These are phyloP conservation scores for Sesamia inferens DNA, from an alignment of 2,888 invertebrate species.

Conservation along the genomic window DNA sequence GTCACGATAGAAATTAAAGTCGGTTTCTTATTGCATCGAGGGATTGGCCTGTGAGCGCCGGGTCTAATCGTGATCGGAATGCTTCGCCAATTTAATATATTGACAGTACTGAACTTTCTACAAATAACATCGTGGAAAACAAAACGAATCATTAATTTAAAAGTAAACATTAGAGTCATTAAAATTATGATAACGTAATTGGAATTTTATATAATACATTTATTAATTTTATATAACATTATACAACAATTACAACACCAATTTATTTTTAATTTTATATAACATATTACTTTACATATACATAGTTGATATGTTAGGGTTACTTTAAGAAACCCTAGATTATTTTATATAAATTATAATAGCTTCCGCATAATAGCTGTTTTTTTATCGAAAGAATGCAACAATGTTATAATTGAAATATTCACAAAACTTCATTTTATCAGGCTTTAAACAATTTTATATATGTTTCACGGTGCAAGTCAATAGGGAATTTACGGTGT, in stretches of 20 bases:
- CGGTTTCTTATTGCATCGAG: slow-evolving; percentile 74
- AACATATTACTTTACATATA: too few species aligned
- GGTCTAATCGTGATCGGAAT: slow-evolving; percentile 78
- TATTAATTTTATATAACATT: too few species aligned
- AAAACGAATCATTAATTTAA: slow-evolving; percentile 62
- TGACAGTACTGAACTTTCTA: slow-evolving; percentile 72
- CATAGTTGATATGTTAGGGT: neutral
- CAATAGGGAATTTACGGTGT: slow-evolving; percentile 68
- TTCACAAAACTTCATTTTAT: slow-evolving; percentile 51
- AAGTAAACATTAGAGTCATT: slow-evolving; percentile 36
- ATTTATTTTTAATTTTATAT: too few species aligned
- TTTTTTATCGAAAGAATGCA: slow-evolving; percentile 20
- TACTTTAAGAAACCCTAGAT: neutral
- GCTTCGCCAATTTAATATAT: slow-evolving; percentile 77
- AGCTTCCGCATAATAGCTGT: too few species aligned
- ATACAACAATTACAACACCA: too few species aligned
- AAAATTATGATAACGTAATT: slow-evolving; percentile 32
- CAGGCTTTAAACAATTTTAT: slow-evolving; percentile 59
- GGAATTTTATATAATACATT: neutral
- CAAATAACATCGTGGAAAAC: slow-evolving; percentile 67
- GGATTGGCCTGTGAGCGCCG: slow-evolving; percentile 66
- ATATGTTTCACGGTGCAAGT: slow-evolving; percentile 53
- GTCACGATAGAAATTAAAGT: slow-evolving; percentile 80
- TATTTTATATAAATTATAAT: neutral
- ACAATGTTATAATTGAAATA: slow-evolving; percentile 49